Evolutionary conservation across 2,888 invertebrate genomes (phyloP).

Genomic region (Limnephilus rhombicus): DNA sequence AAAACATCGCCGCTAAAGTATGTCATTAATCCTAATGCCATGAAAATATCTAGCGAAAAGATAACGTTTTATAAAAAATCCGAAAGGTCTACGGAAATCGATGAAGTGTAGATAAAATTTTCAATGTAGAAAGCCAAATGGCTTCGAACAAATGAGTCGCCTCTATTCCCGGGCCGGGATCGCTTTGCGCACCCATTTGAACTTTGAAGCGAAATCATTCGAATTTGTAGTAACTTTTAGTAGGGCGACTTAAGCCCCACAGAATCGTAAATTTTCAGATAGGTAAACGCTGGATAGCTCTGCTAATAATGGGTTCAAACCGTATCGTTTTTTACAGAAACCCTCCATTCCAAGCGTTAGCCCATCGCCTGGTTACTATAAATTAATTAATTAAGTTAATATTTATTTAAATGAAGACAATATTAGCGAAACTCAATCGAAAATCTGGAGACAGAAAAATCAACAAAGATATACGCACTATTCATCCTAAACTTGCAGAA

Average conservation of each 20-base stretch:
- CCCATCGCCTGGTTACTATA: neutral
- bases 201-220: neutral
- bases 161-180: neutral
- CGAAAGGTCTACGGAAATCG: neutral
- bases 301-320: neutral
- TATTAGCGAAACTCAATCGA: too few species aligned
- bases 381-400: neutral
- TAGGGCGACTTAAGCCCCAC: neutral
- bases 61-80: neutral
- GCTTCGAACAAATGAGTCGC: slow-evolving; percentile 1
- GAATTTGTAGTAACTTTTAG: neutral
- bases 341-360: neutral
- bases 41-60: neutral
- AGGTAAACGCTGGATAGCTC: neutral
- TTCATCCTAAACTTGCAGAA: too few species aligned
- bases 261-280: neutral
- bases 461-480: too few species aligned
- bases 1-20: neutral
- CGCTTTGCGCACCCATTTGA: neutral
- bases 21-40: neutral
- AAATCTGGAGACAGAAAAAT: too few species aligned
- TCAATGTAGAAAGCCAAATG: neutral
- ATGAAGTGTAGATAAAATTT: neutral
- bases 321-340: neutral
- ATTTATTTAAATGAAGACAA: too few species aligned